These are phyloP conservation scores for Nomada flava DNA, from an alignment of 2,888 invertebrate species.

Conservation along the genomic window DNA sequence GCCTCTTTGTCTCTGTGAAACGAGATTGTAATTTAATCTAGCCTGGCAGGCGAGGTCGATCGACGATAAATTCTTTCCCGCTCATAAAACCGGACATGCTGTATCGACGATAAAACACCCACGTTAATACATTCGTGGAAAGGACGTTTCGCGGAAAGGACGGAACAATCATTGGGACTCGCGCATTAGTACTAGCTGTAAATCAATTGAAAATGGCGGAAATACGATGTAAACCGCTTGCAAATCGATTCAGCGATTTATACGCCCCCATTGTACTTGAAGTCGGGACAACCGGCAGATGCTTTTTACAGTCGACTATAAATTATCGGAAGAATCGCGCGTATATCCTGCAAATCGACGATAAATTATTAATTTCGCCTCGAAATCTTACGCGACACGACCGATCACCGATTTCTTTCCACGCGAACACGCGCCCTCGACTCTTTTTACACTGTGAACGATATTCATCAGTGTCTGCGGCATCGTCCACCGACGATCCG, in stretches of 20 bases:
- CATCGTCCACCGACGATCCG: too few relatives aligned
- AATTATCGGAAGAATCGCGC: conserved; percentile 69
- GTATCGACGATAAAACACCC: conserved; percentile 62
- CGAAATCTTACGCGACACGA: neutral
- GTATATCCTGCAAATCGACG: conserved; percentile 66
- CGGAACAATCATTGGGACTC: conserved; percentile 67
- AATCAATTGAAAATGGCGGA: conserved; percentile 80
- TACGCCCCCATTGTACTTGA: conserved; percentile 71
- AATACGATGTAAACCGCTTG: conserved; percentile 75
- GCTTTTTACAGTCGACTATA: conserved; percentile 73
- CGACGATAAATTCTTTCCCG: conserved; percentile 76
- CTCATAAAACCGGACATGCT: conserved; percentile 73
- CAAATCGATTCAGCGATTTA: conserved; percentile 78
- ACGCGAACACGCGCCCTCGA: too few relatives aligned
- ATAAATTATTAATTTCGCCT: conserved; percentile 77
- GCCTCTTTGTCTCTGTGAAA: conserved; percentile 68
- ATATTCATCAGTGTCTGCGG: too few relatives aligned
- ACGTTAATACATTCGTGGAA: conserved; percentile 58
- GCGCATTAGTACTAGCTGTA: conserved; percentile 74
- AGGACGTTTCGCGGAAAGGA: conserved; percentile 50
- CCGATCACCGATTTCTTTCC: neutral
- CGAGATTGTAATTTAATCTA: conserved; percentile 78
- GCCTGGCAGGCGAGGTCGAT: conserved; percentile 63
- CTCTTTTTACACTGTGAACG: too few relatives aligned
- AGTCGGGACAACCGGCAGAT: conserved; percentile 71